These are phyloP conservation scores for Oedothorax gibbosus DNA, from an alignment of 1,140 invertebrate species.

Conservation along the genomic window DNA sequence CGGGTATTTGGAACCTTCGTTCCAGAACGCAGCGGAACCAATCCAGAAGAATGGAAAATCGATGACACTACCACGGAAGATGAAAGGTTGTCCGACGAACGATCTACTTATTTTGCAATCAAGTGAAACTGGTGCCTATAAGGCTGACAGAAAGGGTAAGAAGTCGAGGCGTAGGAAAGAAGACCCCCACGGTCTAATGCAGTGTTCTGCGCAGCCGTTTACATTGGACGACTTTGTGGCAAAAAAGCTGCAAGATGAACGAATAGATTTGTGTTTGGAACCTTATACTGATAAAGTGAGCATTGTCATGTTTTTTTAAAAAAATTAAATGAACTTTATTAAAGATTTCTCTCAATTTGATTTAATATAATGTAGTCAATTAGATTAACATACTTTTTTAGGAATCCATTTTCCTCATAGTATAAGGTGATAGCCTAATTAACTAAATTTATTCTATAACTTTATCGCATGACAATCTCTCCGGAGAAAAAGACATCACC, in stretches of 20 bases:
- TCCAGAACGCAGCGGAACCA: background rate
- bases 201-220: constrained; percentile 4
- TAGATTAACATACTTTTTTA: no score
- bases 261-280: constrained; percentile 68
- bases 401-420: no score
- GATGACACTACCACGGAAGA: constrained; percentile 13
- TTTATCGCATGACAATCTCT: no score
- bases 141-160: constrained; percentile 40
- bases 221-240: constrained; percentile 51
- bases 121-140: background rate
- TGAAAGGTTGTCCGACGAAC: constrained; percentile 16
- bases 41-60: constrained; percentile 36
- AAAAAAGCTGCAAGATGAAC: constrained; percentile 67
- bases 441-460: no score
- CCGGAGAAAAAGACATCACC: no score
- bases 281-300: constrained; percentile 68
- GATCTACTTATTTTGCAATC: constrained; percentile 28
- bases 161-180: constrained; percentile 39
- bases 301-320: no score
- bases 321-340: no score
- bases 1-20: constrained; percentile 11
- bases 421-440: no score
- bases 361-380: no score
- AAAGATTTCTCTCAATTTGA: no score
- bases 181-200: background rate